Evolutionary conservation across 2,113 vertebrate species (phyloP), one percentile per base, ranked within the genome.

Genomic region (Ovibos moschatus): DNA sequence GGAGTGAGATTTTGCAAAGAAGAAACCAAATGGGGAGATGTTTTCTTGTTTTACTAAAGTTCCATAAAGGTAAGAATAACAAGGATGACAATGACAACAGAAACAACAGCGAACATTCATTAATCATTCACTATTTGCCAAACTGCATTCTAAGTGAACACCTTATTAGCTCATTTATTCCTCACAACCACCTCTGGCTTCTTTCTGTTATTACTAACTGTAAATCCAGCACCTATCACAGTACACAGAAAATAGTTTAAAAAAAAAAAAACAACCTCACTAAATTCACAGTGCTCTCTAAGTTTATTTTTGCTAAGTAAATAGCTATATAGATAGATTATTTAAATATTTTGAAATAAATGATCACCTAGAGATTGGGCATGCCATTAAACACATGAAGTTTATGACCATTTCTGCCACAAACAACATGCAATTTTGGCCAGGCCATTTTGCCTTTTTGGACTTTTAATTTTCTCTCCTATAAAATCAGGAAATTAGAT

Each of bases 311-410:
- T 79, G 28, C 30, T 71, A 83, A 55, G 27, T 58, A 96, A 95
- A 83, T 55, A 86, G 33, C 27, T 82, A 47, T 53, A 6, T 55
- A 76, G 94, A 67, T 45, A 81, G 25, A 8, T 94, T 40, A 89
- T 36, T 89, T 71, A 89, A 87, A 92, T 85, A 62, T 67, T 83
- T 85, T 92, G n/a, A 96, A 97, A 88, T 60, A 94, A 94, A 60
- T 13, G 33, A 55, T 86, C 58, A 86, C 10, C 60, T 87, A 92
- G 60, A 83, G 7, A 78, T 40, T 62, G 36, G 27, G 25, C 1
- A 71, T 79, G 43, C 17, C 36, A 55, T 87, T 95, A 64, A 94
- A 40, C 21, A 71, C 4, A 23, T 25, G 5, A 33, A 1, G 10
- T 76, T 62, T 96, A 36, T 27, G 23, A 51, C 89, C 50, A 79